phyloP scores from a whole-genome alignment of 1,140 invertebrate genomes.

The Choristoneura fumiferana region DNA sequence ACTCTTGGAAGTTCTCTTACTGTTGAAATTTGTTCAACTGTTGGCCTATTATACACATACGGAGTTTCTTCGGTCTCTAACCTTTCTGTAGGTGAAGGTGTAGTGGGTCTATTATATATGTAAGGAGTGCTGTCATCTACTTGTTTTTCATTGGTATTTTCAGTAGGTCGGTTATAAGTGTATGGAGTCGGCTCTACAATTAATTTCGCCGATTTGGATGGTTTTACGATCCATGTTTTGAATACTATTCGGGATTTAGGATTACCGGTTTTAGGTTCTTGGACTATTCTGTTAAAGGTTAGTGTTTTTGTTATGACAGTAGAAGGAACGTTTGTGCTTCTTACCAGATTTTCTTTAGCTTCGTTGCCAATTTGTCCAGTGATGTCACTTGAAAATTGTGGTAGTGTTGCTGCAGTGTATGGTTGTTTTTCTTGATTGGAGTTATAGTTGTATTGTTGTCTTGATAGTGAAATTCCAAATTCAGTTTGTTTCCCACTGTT shows the following conservation, averaged over 20 bases:
- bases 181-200: constrained; percentile 49
- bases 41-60: constrained; percentile 34
- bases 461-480: constrained; percentile 23
- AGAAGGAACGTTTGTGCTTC: constrained; percentile 39
- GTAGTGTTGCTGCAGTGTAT: constrained; percentile 25
- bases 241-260: constrained; percentile 65
- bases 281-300: constrained; percentile 50
- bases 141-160: constrained; percentile 23
- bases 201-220: constrained; percentile 50
- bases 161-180: constrained; percentile 41
- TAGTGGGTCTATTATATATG: constrained; percentile 34
- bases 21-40: constrained; percentile 29
- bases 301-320: constrained; percentile 61
- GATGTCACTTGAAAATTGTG: constrained; percentile 27
- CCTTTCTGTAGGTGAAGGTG: constrained; percentile 23
- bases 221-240: constrained; percentile 71
- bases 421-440: constrained; percentile 31
- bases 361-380: constrained; percentile 33
- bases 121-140: constrained; percentile 29
- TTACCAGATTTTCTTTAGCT: constrained; percentile 60
- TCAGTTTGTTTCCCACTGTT: constrained; percentile 32
- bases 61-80: constrained; percentile 25
- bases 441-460: constrained; percentile 29
- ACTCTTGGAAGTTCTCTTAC: background rate
- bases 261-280: constrained; percentile 48